Base-by-base conservation (phyloP, 2,888 invertebrate species). In the Odontocolon sp. region DNA sequence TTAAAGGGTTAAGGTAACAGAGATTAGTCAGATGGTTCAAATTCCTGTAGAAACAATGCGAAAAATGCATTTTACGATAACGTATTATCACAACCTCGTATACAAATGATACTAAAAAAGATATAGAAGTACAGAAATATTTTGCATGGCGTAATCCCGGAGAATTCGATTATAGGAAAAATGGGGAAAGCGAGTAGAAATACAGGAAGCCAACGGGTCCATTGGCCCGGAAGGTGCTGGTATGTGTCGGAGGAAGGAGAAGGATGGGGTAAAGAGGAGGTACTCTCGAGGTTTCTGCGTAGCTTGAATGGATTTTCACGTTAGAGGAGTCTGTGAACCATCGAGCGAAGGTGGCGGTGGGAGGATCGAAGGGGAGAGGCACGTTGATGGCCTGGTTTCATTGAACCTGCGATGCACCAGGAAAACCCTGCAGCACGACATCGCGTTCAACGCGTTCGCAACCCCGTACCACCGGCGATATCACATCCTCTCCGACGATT, bases 321-420 rank as follows among this genome's bases (percentile, higher is more conserved):
- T 67, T 61, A 31, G 74, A 18, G 47, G 54, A 67, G 23, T 23
- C 26, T 54, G 70, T 21, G 68, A 69, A 21, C 11, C 50, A 69
- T 59, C 57, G 59, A 59, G 57, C 54, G 61, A 31, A 6, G 54
- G 45, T 21, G 18, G 52, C 31, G 23, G 72, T 23, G 40, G 23
- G 40, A 18, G 26, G 42, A n/a, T 8, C 8, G 42, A 16, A 9
- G 36, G 28, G 36, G 5, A 23, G 50, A 63, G 56, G n/a, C n/a
- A 71, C 64, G 77, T 69, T 38, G 73, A 63, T 80, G 80, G 80
- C 80, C 79, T 77, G 75, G 80, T 80, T 80, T 79, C 77, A 80
- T 80, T 79, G 79, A 80, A 79, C 80, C 78, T 80, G 75, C 75
- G 75, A 56, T 63, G 69, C 78, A 75, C 77, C 74, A 75, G 72